Evolutionary conservation across 64 coral and sea anemone species (phyloP), one percentile per base, ranked within the genome.

Genomic region (Anthopleura sola): DNA sequence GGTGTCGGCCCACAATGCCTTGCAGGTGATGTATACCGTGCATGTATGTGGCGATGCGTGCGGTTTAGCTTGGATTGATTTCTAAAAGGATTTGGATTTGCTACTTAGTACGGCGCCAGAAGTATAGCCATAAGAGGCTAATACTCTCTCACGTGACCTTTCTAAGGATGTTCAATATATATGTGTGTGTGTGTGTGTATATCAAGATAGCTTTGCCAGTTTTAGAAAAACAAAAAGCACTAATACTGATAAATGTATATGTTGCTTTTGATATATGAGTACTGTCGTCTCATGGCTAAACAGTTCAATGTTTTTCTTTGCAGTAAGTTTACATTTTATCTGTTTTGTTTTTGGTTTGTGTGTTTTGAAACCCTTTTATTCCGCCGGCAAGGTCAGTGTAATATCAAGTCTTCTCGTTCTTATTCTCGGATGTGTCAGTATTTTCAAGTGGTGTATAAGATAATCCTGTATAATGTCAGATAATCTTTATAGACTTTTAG

Each of bases 401-500:
- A n/a, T 66, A 9, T 66, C 24, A 66, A 66, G 11, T 23, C n/a
- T 26, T 66, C 5, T 66, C 4, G 40, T 44, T 66, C 60, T 66
- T 26, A 28, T n/a, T 66, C 26, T 23, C 16, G 6, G 24, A n/a
- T 26, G 24, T 66, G 4, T 56, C 4, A 44, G 40, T 56, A 56
- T n/a, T n/a, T 66, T 26, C 21, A 28, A 66, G 60, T 66, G 60
- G 21, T 66, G 21, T 26, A 23, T 66, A 66, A 66, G 60, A 66
- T 66, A 66, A 66, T 66, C 60, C n/a, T 66, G 60, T 8, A 66
- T 66, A 24, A 66, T 66, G 60, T 66, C 24, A 66, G 60, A 66
- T 66, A n/a, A 66, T 66, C 60, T 28, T 24, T 66, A 31, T 9
- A 66, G 55, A 2, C 60, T 66, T 66, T 66, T 66, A 66, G 60